Evolutionary conservation across 1,140 invertebrate genomes (phyloP), one percentile per base, ranked within the genome.

Genomic region (Eciton burchellii): DNA sequence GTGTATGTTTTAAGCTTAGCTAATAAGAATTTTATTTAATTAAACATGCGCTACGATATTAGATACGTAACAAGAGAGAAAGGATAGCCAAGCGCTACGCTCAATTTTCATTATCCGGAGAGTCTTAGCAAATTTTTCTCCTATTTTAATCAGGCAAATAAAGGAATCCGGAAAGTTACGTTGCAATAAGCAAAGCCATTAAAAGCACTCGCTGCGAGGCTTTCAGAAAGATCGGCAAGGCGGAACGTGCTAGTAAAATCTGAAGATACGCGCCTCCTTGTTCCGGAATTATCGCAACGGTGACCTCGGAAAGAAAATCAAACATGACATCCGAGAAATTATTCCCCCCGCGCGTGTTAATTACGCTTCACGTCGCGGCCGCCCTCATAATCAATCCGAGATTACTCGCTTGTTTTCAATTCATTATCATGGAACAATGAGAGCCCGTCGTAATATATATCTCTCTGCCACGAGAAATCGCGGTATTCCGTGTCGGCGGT

Each of bases 351-450:
- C 24, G n/a, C n/a, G n/a, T n/a, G 29, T 35, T 74, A 73, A 59
- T 63, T 74, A 74, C 16, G 26, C 12, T 60, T 5, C 26, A 73
- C 16, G 26, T 43, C 57, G 26, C 26, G n/a, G n/a, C 43, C 60
- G 43, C 16, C 59, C 11, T 24, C 12, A 35, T 59, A 73, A 45
- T 73, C 16, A 60, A 41, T 16, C 43, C 24, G 19, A 8, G 60
- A 57, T 16, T 45, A 41, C 21, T 9, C 45, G 14, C 41, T 35
- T 24, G 16, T 57, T 57, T 62, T 74, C 12, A 47, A 74, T 74
- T 74, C 41, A 74, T 74, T 74, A 74, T 62, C 35, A 62, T 74
- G 47, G n/a, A 74, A 62, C 62, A 74, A 62, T 24, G n/a, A 49
- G 29, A 56, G 14, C 26, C 26, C 43, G 26, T 62, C n/a, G 12